Evolutionary conservation across 2,113 vertebrate species (phyloP), one percentile per base, ranked within the genome.

Genomic region (Tenebrosternarchus preto): DNA sequence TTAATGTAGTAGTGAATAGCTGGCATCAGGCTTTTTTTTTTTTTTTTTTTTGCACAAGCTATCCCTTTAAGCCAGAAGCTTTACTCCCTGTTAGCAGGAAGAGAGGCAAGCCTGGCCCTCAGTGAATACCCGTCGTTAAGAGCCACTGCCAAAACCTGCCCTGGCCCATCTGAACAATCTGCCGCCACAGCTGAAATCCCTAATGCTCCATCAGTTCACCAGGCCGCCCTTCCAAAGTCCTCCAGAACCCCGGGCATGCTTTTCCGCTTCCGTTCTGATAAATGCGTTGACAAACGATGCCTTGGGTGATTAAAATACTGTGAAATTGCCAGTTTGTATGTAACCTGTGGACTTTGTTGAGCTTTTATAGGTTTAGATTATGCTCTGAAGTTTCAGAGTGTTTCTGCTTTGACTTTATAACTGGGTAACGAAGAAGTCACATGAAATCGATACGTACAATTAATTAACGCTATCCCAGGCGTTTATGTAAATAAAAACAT

Each of bases 121-220:
- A 59, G 24, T 77, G 53, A 29, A 60, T 22, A 39, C 33, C 76
- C 57, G 20, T 60, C 70, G 67, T 60, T 17, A 70, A 8, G 12
- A 43, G 9, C 17, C 59, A 5, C 50, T 80, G 73, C 82, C 78
- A 80, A 71, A 80, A 70, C 60, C 73, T 67, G 39, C 46, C 55
- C 73, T 67, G 36, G 73, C 31, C 76, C 33, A 78, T 68, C 55
- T 78, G 66, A 69, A 69, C 78, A 80, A 84, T 76, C 73, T 80
- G 78, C 77, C 61, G 66, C 73, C 64, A 64, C 78, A 73, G 53
- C 66, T 73, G 19, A 73, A 73, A 80, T 77, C 68, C 73, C 25
- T 61, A 83, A 43, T 55, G 31, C 27, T 80, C 76, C 76, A 69
- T 61, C 71, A 33, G 8, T 53, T 75, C 64, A 69, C 56, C 11